Evolutionary conservation across 1,140 invertebrate genomes (phyloP).

Genomic region (Stegodyphus mimosarum): DNA sequence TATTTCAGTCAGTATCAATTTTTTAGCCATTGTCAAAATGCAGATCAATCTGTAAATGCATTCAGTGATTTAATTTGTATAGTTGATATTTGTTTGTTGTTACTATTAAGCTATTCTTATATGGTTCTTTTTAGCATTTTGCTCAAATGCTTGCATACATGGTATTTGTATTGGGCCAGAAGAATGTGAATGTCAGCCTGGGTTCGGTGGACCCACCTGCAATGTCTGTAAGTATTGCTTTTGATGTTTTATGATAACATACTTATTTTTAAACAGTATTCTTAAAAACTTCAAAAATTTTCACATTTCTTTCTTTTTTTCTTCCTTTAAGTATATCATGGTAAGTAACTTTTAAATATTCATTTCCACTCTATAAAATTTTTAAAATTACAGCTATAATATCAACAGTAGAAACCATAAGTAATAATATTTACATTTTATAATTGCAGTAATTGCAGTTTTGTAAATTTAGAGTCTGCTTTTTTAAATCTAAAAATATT

Average conservation of each 20-base stretch:
- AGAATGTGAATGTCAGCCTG: slow-evolving; percentile 85
- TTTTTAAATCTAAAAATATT: background rate
- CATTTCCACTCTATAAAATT: too few species aligned
- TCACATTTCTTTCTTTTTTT: slow-evolving; percentile 23
- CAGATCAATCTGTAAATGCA: too few species aligned
- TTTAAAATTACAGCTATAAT: too few species aligned
- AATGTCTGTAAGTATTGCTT: slow-evolving; percentile 81
- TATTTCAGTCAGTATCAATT: too few species aligned
- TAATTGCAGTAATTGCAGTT: too few species aligned
- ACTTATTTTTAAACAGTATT: background rate
- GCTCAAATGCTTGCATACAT: slow-evolving; percentile 82
- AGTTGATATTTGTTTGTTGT: too few species aligned
- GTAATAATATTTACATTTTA: too few species aligned
- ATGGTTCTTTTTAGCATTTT: slow-evolving; percentile 74
- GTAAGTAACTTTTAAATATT: slow-evolving; percentile 8
- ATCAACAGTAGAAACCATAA: too few species aligned
- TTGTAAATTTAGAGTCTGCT: too few species aligned
- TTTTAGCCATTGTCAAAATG: too few species aligned
- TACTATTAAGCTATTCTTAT: too few species aligned
- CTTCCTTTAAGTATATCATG: slow-evolving; percentile 47
- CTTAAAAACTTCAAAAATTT: background rate
- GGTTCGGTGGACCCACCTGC: slow-evolving; percentile 88
- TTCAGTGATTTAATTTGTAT: too few species aligned
- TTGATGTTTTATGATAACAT: background rate
- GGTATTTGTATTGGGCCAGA: slow-evolving; percentile 87